Evolutionary conservation across 2,797 vertebrate species (phyloP).

Genomic region (Siniperca undulata): DNA sequence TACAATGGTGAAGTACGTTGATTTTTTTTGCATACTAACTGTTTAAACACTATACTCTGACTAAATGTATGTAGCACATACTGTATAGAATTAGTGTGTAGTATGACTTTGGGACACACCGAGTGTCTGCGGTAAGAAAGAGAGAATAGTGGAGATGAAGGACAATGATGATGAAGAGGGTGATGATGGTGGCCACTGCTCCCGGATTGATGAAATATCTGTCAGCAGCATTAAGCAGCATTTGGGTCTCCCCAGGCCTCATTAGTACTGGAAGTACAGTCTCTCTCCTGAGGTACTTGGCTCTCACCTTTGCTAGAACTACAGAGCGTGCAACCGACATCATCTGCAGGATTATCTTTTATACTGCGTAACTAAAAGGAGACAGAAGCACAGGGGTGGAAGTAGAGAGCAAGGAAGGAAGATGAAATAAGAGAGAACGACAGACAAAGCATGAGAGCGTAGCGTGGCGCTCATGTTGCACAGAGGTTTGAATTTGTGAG

Average conservation of each 20-base stretch:
- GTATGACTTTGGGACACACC: not conserved
- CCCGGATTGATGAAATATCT: slow-evolving; percentile 53
- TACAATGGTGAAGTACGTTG: not conserved
- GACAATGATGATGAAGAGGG: slow-evolving; percentile 30
- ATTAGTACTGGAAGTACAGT: slow-evolving; percentile 64
- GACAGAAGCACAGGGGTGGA: slow-evolving; percentile 20
- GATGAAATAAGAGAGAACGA: slow-evolving; percentile 46
- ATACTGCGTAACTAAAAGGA: slow-evolving; percentile 23
- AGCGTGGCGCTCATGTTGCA: slow-evolving; percentile 47
- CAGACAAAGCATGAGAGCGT: slow-evolving; percentile 39
- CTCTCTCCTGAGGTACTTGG: slow-evolving; percentile 44
- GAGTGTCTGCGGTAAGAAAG: not conserved
- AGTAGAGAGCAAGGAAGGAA: slow-evolving; percentile 8
- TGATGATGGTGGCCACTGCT: slow-evolving; percentile 23
- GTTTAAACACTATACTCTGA: not conserved
- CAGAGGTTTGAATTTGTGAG: slow-evolving; percentile 42
- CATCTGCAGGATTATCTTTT: slow-evolving; percentile 49
- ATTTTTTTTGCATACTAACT: not conserved
- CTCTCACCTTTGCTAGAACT: slow-evolving; percentile 55
- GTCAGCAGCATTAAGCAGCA: slow-evolving; percentile 54
- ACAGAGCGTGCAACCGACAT: slow-evolving; percentile 35
- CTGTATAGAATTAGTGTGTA: not conserved
- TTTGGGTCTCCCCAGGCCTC: slow-evolving; percentile 66
- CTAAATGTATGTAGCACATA: not conserved
- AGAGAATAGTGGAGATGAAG: not conserved